These are phyloP conservation scores for Erebia aethiops DNA, from an alignment of 2,888 invertebrate genomes.

Conservation along the genomic window DNA sequence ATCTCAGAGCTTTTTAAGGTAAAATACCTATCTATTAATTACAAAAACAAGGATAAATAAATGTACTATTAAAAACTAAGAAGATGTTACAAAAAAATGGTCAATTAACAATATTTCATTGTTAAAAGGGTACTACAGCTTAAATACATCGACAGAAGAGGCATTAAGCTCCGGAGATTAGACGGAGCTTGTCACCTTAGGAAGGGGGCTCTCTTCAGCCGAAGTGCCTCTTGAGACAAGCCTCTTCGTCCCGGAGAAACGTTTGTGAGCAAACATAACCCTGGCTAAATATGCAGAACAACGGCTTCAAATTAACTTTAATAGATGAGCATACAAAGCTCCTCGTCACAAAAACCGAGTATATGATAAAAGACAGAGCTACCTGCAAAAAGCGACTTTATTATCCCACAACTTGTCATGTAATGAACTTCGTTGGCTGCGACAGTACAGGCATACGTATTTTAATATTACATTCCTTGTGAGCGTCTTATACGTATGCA, in stretches of 20 bases:
- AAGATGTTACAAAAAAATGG: neutral
- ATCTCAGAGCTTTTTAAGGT: too few species aligned
- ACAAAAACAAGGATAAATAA: too few species aligned
- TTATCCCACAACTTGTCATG: constrained; percentile 35
- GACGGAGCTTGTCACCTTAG: constrained; percentile 71
- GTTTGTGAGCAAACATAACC: constrained; percentile 70
- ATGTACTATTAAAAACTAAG: too few species aligned
- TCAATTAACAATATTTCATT: constrained; percentile 18
- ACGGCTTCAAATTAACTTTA: constrained; percentile 48
- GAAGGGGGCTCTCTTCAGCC: constrained; percentile 57
- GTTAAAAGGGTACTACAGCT: constrained; percentile 16
- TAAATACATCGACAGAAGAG: constrained; percentile 53
- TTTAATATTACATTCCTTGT: constrained; percentile 44
- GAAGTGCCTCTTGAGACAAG: constrained; percentile 71
- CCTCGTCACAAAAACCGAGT: constrained; percentile 23
- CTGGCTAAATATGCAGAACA: constrained; percentile 66
- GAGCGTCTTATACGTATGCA: constrained; percentile 42
- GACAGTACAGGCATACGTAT: constrained; percentile 39
- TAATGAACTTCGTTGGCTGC: constrained; percentile 41
- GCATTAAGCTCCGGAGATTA: constrained; percentile 69
- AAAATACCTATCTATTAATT: too few species aligned
- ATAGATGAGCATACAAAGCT: constrained; percentile 41
- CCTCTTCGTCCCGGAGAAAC: constrained; percentile 58
- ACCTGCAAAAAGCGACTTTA: constrained; percentile 38
- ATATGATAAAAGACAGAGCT: constrained; percentile 26